Evolutionary conservation across 1,140 invertebrate genomes (phyloP).

Genomic region (Notospermus geniculatus): DNA sequence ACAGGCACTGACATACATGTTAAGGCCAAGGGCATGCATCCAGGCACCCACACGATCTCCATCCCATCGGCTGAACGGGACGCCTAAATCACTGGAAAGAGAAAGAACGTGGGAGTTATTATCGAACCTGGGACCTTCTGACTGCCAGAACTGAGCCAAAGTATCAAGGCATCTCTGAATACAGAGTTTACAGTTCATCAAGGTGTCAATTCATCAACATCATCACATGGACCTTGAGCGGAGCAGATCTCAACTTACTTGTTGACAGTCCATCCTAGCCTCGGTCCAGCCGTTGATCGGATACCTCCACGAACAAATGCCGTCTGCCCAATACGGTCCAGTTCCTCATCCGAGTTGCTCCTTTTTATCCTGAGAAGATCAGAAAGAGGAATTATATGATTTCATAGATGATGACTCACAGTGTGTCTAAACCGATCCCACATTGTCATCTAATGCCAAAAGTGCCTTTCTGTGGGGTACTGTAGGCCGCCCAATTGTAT

Average conservation of each 20-base stretch:
- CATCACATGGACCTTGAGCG: too few relatives aligned
- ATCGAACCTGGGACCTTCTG: too few relatives aligned
- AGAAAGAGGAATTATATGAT: too few relatives aligned
- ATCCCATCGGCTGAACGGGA: conserved; percentile 70
- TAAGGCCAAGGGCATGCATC: conserved; percentile 83
- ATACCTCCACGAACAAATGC: conserved; percentile 69
- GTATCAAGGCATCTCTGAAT: too few relatives aligned
- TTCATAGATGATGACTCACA: too few relatives aligned
- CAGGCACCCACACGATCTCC: conserved; percentile 82
- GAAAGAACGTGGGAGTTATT: conserved; percentile 1
- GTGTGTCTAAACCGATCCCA: too few relatives aligned
- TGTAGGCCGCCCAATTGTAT: too few relatives aligned
- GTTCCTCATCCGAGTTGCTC: conserved; percentile 70
- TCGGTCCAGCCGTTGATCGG: conserved; percentile 72
- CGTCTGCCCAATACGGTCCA: conserved; percentile 61
- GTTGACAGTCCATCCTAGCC: conserved; percentile 67
- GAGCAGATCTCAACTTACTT: conserved; percentile 30
- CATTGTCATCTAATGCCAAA: too few relatives aligned
- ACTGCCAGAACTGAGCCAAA: too few relatives aligned
- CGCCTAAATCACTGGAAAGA: conserved; percentile 34
- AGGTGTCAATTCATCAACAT: too few relatives aligned
- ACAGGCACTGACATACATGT: conserved; percentile 75
- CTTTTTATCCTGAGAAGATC: conserved; percentile 63
- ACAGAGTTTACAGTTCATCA: too few relatives aligned
- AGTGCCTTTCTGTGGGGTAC: too few relatives aligned